Percentiles rank a stretch among this genome's conserved stretches.
Conservation (phyloP, 2,888 invertebrate species). For the Andrena flavipes region DNA sequence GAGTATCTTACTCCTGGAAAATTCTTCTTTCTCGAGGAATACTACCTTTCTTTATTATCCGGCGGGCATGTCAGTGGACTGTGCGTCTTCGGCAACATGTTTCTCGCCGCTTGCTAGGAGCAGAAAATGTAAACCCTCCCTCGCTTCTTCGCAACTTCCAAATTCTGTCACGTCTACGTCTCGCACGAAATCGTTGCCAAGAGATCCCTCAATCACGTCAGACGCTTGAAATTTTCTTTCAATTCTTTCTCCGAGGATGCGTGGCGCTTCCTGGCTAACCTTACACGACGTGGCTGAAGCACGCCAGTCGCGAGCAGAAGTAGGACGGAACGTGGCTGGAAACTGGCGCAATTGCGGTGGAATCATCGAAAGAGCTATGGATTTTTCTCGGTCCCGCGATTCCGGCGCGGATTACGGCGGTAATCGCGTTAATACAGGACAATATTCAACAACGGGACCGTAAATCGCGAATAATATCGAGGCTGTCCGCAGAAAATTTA, state of each 20-base stretch:
- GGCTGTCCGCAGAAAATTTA: slow-evolving; percentile 33
- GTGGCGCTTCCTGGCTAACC: slow-evolving; percentile 1
- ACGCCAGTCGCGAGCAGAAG: background rate
- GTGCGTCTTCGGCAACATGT: background rate
- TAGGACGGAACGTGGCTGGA: background rate
- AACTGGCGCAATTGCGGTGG: background rate
- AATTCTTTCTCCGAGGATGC: background rate
- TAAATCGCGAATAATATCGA: slow-evolving; percentile 45
- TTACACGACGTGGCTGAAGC: background rate
- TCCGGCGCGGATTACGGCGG: background rate
- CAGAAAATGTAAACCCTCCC: background rate
- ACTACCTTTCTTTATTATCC: background rate
- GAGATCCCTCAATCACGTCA: background rate
- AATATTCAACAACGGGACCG: slow-evolving; percentile 39
- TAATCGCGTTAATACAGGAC: slow-evolving; percentile 43
- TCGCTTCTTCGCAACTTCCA: background rate
- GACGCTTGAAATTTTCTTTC: background rate
- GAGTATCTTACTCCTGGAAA: background rate
- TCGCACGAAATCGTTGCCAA: background rate
- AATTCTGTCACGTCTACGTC: background rate
- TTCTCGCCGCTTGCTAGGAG: background rate
- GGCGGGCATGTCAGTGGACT: background rate
- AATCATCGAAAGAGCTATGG: background rate
- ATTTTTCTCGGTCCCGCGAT: background rate
- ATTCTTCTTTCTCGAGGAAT: background rate